These are phyloP conservation scores for Coleophora deauratella DNA, from an alignment of 2,888 invertebrate species.

Conservation along the genomic window DNA sequence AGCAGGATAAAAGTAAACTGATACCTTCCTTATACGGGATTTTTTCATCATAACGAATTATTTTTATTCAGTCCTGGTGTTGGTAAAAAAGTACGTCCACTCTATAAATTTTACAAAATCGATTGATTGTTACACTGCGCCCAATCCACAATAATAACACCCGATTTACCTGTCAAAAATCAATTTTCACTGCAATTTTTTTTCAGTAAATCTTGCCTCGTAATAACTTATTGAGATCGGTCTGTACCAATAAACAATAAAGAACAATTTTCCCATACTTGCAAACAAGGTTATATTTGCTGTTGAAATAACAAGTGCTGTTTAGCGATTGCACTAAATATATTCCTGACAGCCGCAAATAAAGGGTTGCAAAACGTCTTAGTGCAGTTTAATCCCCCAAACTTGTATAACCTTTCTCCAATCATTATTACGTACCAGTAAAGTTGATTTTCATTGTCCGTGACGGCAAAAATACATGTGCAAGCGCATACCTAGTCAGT, in stretches of 20 bases:
- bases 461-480: conserved; percentile 20
- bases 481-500: conserved; percentile 51
- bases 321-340: not conserved
- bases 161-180: conserved; percentile 25
- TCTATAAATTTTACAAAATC: no score
- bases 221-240: conserved; percentile 44
- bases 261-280: conserved; percentile 46
- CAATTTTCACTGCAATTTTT: conserved; percentile 54
- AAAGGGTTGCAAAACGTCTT: conserved; percentile 27
- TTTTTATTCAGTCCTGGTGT: no score
- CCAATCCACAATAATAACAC: not conserved
- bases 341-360: conserved; percentile 10
- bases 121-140: no score
- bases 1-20: no score
- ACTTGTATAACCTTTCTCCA: conserved; percentile 17
- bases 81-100: no score
- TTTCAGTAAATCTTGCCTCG: conserved; percentile 38
- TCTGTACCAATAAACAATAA: conserved; percentile 61
- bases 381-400: conserved; percentile 39
- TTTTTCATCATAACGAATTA: no score
- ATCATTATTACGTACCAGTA: conserved; percentile 18
- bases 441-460: conserved; percentile 21
- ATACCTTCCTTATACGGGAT: no score
- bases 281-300: conserved; percentile 4
- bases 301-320: not conserved